Percentiles rank a stretch among this genome's conserved stretches.
Conservation (phyloP, 2,888 invertebrate genomes). For the Stegana nigrithorax region DNA sequence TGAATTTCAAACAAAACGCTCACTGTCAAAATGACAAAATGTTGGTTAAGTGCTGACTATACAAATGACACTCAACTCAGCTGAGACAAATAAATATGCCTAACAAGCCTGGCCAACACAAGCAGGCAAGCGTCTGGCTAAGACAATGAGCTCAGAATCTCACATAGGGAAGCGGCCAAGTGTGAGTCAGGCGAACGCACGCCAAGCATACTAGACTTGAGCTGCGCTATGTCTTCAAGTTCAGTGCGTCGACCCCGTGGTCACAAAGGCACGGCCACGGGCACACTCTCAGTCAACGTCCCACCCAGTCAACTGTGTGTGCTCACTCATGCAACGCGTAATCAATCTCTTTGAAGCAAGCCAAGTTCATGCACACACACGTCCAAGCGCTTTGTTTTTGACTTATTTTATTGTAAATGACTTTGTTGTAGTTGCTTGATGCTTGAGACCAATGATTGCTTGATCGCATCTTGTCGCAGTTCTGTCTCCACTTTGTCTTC, state of each 20-base stretch:
- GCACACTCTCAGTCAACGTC: too few relatives aligned
- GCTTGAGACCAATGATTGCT: neutral
- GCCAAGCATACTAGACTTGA: too few relatives aligned
- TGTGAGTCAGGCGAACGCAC: too few relatives aligned
- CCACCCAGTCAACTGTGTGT: too few relatives aligned
- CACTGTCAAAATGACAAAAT: slow-evolving; percentile 57
- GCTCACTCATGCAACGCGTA: slow-evolving; percentile 48
- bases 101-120: slow-evolving; percentile 19
- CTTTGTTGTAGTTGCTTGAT: neutral
- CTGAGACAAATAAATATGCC: slow-evolving; percentile 24
- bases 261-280: too few relatives aligned
- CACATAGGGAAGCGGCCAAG: too few relatives aligned
- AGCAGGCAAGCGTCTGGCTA: slow-evolving; percentile 20
- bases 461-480: neutral
- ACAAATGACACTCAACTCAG: slow-evolving; percentile 32
- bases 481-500: neutral
- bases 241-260: too few relatives aligned
- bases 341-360: slow-evolving; percentile 44
- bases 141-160: neutral
- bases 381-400: neutral
- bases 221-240: too few relatives aligned
- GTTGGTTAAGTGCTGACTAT: slow-evolving; percentile 44
- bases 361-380: neutral
- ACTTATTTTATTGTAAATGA: neutral
- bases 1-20: neutral